Evolutionary conservation across 1,140 invertebrate species (phyloP).

Genomic region (Episyrphus balteatus): DNA sequence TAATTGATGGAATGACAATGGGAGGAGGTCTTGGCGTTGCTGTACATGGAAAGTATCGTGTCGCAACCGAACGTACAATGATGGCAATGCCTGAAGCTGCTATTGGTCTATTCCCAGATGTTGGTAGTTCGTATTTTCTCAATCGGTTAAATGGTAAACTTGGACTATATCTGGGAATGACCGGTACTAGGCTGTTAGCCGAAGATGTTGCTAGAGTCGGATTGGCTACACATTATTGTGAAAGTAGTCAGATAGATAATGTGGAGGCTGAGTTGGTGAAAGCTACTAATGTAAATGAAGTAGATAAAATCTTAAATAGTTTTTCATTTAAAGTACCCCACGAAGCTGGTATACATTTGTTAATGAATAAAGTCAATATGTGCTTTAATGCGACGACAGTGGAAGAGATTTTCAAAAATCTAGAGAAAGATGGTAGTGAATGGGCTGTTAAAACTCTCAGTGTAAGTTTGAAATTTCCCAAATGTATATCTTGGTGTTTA

Average conservation of each 20-base stretch:
- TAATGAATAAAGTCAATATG: conserved; percentile 71
- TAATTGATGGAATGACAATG: conserved; percentile 98
- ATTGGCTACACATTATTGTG: conserved; percentile 86
- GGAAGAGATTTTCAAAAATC: conserved; percentile 68
- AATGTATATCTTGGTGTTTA: conserved; percentile 9
- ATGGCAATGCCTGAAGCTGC: conserved; percentile 98
- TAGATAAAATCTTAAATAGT: conserved; percentile 48
- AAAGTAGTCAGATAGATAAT: conserved; percentile 52
- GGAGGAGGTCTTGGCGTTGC: conserved; percentile 97
- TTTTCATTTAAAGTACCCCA: conserved; percentile 43
- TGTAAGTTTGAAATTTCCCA: conserved; percentile 30
- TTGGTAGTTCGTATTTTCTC: conserved; percentile 87
- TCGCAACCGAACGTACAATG: conserved; percentile 92
- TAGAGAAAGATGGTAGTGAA: conserved; percentile 66
- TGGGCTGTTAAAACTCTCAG: conserved; percentile 62
- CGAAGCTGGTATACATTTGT: conserved; percentile 60
- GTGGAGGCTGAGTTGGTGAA: conserved; percentile 56
- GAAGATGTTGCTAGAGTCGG: conserved; percentile 80
- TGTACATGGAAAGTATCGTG: conserved; percentile 81
- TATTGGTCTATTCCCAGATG: conserved; percentile 97
- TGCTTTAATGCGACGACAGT: conserved; percentile 64
- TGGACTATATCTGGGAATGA: conserved; percentile 90
- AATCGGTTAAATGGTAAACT: conserved; percentile 75
- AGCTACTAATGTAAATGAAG: conserved; percentile 45
- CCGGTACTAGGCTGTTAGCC: conserved; percentile 69